Conservation (phyloP, 2,113 vertebrate species). For the Lichenostomus cassidix region DNA sequence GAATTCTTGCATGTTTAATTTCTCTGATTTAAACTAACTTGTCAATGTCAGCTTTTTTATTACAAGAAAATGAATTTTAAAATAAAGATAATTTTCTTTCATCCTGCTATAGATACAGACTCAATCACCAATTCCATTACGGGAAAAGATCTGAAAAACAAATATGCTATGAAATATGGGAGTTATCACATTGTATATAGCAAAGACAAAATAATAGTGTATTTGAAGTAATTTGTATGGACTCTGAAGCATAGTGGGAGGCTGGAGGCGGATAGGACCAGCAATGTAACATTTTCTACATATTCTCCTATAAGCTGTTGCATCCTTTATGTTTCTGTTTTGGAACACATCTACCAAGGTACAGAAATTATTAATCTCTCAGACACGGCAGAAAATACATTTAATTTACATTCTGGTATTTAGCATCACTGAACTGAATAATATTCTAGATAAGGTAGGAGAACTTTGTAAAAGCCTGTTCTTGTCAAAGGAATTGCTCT, state of each 20-base stretch:
- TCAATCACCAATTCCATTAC: background rate
- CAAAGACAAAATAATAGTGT: background rate
- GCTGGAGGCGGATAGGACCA: background rate
- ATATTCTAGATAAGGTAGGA: background rate
- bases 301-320: background rate
- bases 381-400: background rate
- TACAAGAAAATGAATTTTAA: background rate
- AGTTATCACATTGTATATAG: background rate
- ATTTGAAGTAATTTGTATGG: background rate
- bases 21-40: background rate
- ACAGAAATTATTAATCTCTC: background rate
- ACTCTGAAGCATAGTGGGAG: background rate
- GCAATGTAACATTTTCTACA: background rate
- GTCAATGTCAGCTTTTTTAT: background rate
- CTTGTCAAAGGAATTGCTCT: slow-evolving; percentile 6
- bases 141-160: background rate
- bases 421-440: background rate
- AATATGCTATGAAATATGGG: background rate
- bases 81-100: background rate
- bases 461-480: background rate
- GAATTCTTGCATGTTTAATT: background rate
- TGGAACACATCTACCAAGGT: background rate
- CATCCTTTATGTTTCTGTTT: background rate
- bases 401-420: background rate
- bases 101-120: background rate